phyloP scores from a whole-genome alignment of 1,140 invertebrate genomes.

The Heliconius nattereri region DNA sequence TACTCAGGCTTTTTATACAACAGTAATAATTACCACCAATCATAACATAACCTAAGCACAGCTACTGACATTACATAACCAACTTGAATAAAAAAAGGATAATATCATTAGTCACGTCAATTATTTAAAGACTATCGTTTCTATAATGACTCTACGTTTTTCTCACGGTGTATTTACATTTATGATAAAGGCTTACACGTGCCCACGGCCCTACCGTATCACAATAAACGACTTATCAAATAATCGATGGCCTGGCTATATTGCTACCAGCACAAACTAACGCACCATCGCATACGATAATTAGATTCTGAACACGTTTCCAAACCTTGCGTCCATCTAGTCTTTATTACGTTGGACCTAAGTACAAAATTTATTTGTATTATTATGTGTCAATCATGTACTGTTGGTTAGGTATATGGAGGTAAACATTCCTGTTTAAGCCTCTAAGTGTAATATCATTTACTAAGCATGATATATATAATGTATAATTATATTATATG shows the following conservation, averaged over 20 bases:
- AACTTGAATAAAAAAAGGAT: conserved; percentile 1
- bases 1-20: too few species aligned
- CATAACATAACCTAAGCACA: neutral
- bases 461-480: neutral
- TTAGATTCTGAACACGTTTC: conserved; percentile 28
- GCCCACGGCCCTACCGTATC: conserved; percentile 43
- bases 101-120: neutral
- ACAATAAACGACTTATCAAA: conserved; percentile 70
- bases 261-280: conserved; percentile 40
- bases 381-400: conserved; percentile 6
- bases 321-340: conserved; percentile 1
- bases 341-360: conserved; percentile 1
- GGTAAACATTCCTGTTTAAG: neutral
- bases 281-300: conserved; percentile 38
- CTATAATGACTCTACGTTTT: neutral
- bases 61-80: neutral
- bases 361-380: conserved; percentile 11
- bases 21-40: neutral
- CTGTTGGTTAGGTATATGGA: neutral
- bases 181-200: conserved; percentile 47
- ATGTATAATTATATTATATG: too few species aligned
- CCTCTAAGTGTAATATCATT: neutral
- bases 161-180: conserved; percentile 13
- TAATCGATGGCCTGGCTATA: conserved; percentile 66
- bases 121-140: neutral